phyloP scores from a whole-genome alignment of 2,797 vertebrate genomes.

The Malurus splendens region DNA sequence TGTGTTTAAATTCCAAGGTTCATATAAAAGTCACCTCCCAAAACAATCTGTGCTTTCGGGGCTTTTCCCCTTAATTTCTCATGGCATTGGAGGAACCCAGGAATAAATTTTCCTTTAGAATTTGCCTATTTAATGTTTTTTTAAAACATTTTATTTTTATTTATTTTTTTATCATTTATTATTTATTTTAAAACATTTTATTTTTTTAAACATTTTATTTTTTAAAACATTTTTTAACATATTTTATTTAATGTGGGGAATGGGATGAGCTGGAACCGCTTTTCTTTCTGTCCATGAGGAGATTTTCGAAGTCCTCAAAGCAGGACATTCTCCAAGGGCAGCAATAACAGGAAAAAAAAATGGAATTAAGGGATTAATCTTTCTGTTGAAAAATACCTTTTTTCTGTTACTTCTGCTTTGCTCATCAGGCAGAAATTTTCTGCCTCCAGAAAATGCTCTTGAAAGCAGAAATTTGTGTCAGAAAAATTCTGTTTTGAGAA shows the following conservation, averaged over 20 bases:
- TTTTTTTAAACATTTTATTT: too few species aligned
- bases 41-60: background rate
- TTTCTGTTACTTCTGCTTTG: background rate
- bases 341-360: background rate
- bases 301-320: fast-evolving
- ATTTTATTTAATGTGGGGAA: background rate
- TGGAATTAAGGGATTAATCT: background rate
- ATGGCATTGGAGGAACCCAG: background rate
- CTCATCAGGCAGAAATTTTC: background rate
- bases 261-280: background rate
- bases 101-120: background rate
- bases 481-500: too few species aligned
- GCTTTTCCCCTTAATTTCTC: background rate
- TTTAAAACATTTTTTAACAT: too few species aligned
- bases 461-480: background rate
- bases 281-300: background rate
- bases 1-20: background rate
- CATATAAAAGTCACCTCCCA: background rate
- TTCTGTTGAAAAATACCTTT: background rate
- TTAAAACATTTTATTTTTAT: too few species aligned
- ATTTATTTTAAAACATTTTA: too few species aligned
- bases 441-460: background rate
- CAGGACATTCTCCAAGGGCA: background rate
- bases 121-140: fast-evolving
- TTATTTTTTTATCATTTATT: too few species aligned